Evolutionary conservation across 2,797 vertebrate genomes (phyloP).

Genomic region (Brachyrhaphis roseni): DNA sequence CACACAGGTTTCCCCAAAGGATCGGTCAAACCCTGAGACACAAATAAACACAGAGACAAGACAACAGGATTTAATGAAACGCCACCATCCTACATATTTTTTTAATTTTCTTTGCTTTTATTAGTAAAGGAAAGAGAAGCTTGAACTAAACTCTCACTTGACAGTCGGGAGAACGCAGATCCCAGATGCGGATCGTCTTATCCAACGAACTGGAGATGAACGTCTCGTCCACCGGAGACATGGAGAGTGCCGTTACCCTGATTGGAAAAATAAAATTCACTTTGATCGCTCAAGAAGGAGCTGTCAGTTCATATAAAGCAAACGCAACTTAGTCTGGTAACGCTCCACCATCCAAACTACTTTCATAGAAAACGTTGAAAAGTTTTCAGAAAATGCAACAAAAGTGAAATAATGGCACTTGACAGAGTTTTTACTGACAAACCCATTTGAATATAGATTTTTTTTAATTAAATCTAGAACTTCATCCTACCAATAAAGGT

Average conservation of each 20-base stretch:
- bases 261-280: constrained; percentile 33
- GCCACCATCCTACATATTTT: not conserved
- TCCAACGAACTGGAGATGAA: constrained; percentile 94
- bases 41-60: constrained; percentile 5
- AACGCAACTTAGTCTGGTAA: not conserved
- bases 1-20: constrained; percentile 92
- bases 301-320: not conserved
- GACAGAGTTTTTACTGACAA: not conserved
- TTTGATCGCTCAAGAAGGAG: not conserved
- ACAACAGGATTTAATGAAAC: not conserved
- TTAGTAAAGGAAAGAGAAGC: not conserved
- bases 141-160: constrained; percentile 75
- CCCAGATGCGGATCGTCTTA: constrained; percentile 93
- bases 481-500: not conserved
- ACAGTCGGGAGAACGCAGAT: constrained; percentile 90
- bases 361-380: not conserved
- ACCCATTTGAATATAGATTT: not conserved
- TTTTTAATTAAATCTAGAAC: not conserved
- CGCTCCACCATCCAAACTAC: not conserved
- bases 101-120: not conserved
- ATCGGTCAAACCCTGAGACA: constrained; percentile 88
- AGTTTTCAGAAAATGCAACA: not conserved
- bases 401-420: not conserved
- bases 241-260: constrained; percentile 92
- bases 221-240: constrained; percentile 93